These are phyloP conservation scores for Dromaius novaehollandiae DNA, from an alignment of 2,113 vertebrate species.

Conservation along the genomic window DNA sequence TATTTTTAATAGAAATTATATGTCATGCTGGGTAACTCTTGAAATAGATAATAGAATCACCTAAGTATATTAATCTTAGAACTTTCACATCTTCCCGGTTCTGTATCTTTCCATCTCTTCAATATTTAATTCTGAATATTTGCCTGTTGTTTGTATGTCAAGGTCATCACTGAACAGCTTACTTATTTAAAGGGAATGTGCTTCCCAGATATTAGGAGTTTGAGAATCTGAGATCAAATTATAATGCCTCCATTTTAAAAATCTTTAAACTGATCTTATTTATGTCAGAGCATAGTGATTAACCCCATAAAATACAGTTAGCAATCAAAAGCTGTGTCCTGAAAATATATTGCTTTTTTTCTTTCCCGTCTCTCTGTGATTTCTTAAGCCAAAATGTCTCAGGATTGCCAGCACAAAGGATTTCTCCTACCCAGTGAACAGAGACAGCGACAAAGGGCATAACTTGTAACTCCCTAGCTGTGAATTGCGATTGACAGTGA, in stretches of 20 bases:
- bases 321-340: neutral
- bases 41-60: neutral
- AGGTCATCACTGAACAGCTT: neutral
- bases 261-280: neutral
- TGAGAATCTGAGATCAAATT: neutral
- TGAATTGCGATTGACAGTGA: neutral
- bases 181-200: neutral
- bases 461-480: accelerated
- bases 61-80: neutral
- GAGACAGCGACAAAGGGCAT: neutral
- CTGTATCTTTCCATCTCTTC: neutral
- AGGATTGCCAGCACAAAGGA: neutral
- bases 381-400: neutral
- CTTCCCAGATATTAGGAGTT: neutral
- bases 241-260: neutral
- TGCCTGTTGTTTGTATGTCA: neutral
- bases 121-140: neutral
- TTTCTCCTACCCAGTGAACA: neutral
- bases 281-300: neutral
- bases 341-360: neutral
- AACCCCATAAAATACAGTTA: accelerated
- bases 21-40: neutral
- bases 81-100: neutral
- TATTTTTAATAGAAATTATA: slow-evolving; percentile 31
- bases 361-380: neutral